A percentile compares a stretch with the other conserved stretches of the same genome.
Conservation (phyloP, 2,888 invertebrate genomes). For the Julus scandinavius region DNA sequence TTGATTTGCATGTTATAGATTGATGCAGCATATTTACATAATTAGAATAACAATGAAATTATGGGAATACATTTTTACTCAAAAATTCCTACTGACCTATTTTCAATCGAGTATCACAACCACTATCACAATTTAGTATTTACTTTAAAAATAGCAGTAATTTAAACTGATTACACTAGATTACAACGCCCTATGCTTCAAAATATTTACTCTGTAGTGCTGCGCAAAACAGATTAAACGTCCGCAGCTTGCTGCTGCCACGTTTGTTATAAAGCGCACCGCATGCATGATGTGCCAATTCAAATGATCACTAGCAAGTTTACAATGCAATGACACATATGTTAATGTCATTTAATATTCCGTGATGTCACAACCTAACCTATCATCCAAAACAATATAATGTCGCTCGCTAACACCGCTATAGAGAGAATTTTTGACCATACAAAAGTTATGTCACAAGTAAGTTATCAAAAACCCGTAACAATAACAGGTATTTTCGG, state of each 20-base stretch:
- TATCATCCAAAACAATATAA: not conserved
- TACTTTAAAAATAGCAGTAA: no score
- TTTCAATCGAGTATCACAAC: no score
- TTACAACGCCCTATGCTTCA: no score
- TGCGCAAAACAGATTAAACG: no score
- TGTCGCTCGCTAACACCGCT: not conserved
- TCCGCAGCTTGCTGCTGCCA: not conserved
- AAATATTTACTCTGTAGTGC: no score
- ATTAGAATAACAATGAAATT: not conserved
- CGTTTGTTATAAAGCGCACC: not conserved
- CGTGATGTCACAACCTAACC: conserved; percentile 5
- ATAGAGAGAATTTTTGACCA: not conserved
- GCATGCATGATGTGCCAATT: not conserved
- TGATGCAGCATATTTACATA: not conserved
- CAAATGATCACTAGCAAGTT: not conserved
- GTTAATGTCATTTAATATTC: not conserved
- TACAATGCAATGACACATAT: not conserved
- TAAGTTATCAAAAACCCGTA: not conserved
- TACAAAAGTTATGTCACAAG: not conserved
- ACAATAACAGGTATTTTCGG: not conserved
- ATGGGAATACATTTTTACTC: not conserved
- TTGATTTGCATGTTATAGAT: not conserved
- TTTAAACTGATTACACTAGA: no score
- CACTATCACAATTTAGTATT: no score
- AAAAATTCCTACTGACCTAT: no score